A percentile compares a stretch with the other conserved stretches of the same genome.
These are phyloP conservation scores for Drosophila guanche DNA, from an alignment of 1,140 invertebrate genomes.

Conservation along the genomic window DNA sequence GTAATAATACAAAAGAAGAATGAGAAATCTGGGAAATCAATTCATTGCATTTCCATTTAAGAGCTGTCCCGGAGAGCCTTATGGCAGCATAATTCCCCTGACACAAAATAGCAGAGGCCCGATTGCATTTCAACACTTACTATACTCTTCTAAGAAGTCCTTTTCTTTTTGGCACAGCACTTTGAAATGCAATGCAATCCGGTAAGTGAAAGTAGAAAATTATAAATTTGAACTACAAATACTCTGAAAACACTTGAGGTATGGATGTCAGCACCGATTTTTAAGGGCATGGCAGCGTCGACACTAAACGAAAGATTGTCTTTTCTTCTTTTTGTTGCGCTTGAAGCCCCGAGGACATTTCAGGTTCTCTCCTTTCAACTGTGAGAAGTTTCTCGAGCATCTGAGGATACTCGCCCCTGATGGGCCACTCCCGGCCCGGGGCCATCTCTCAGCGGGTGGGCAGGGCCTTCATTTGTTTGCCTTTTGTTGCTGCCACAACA, in stretches of 20 bases:
- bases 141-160: no score
- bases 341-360: conserved; percentile 35
- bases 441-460: not conserved
- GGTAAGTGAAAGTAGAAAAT: no score
- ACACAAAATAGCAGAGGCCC: conserved; percentile 9
- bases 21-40: conserved; percentile 47
- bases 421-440: conserved; percentile 36
- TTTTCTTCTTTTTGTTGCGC: no score
- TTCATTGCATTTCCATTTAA: conserved; percentile 57
- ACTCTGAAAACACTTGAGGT: no score
- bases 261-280: no score
- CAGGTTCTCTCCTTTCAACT: conserved; percentile 28
- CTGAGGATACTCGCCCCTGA: conserved; percentile 24
- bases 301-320: no score
- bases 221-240: no score
- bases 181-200: no score
- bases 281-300: no score
- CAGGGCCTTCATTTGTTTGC: conserved; percentile 69
- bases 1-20: conserved; percentile 13
- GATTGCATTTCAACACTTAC: conserved; percentile 31
- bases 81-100: conserved; percentile 45
- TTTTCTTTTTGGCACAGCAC: no score
- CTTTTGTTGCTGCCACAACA: conserved; percentile 75
- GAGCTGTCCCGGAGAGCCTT: conserved; percentile 33
- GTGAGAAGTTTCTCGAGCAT: conserved; percentile 51